phyloP scores from a whole-genome alignment of 1,140 invertebrate species.

The Agrypnia vestita region DNA sequence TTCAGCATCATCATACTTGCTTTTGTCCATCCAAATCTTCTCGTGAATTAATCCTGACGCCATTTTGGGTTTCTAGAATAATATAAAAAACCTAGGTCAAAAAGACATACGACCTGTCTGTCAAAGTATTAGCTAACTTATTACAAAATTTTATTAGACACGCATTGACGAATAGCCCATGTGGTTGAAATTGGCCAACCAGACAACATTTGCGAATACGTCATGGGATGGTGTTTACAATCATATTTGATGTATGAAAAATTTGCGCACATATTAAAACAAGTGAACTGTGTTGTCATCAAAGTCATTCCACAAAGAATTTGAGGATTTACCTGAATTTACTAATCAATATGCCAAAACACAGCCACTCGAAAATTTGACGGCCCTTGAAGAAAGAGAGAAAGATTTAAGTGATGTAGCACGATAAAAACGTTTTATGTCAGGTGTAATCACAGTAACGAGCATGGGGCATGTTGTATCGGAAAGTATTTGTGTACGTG shows the following conservation, averaged over 20 bases:
- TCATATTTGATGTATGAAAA: not conserved
- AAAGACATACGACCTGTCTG: constrained; percentile 30
- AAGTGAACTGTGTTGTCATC: constrained; percentile 3
- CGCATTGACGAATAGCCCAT: constrained; percentile 47
- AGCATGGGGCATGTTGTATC: not conserved
- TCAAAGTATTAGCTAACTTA: constrained; percentile 42
- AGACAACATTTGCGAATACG: constrained; percentile 42
- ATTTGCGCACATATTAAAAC: not conserved
- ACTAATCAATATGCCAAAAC: constrained; percentile 52
- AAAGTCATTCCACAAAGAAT: constrained; percentile 1
- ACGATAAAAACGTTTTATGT: not conserved
- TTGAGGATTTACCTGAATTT: constrained; percentile 47
- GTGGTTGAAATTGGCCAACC: constrained; percentile 53
- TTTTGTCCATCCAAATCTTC: constrained; percentile 53
- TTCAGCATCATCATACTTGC: constrained; percentile 74
- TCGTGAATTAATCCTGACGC: constrained; percentile 48
- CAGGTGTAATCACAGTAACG: not conserved
- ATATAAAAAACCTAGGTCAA: constrained; percentile 23
- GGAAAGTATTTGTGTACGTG: no score
- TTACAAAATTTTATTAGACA: constrained; percentile 25
- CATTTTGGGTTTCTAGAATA: constrained; percentile 49
- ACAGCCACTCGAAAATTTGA: constrained; percentile 42
- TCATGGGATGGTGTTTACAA: constrained; percentile 33
- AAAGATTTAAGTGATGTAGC: not conserved
- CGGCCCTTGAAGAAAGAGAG: constrained; percentile 40